Conservation (phyloP, 2,113 vertebrate genomes). For the Azemiops feae region DNA sequence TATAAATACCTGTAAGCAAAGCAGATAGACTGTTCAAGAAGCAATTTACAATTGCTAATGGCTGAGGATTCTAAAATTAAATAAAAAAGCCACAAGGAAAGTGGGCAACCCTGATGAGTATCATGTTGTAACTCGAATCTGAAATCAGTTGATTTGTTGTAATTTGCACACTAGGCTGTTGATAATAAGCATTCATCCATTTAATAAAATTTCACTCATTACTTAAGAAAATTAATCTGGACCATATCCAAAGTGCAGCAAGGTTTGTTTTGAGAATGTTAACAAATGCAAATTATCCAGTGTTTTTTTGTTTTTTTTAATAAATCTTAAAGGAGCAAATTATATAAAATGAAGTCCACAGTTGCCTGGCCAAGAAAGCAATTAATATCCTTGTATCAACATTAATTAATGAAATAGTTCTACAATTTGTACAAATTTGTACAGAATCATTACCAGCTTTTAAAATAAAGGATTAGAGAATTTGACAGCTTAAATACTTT, state of each 20-base stretch:
- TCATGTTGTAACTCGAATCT: neutral
- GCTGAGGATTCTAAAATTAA: neutral
- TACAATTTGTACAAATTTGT: neutral
- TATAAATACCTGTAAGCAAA: constrained; percentile 14
- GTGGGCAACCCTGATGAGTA: neutral
- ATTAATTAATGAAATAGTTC: neutral
- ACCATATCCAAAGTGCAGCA: neutral
- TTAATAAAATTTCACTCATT: neutral
- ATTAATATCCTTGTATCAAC: neutral
- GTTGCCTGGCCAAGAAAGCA: neutral
- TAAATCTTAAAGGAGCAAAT: neutral
- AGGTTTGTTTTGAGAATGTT: neutral
- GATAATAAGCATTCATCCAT: neutral
- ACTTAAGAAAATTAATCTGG: neutral
- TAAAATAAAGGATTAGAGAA: neutral
- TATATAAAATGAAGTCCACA: neutral
- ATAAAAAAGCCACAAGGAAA: neutral
- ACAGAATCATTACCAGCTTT: neutral
- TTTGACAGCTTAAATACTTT: neutral
- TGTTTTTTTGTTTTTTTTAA: neutral
- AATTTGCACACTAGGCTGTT: neutral
- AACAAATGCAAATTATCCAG: neutral
- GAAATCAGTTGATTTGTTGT: neutral
- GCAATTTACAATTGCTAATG: neutral
- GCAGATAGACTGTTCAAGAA: neutral